A percentile compares a stretch with the other conserved stretches of the same genome.
Conservation (phyloP, 2,888 invertebrate species). For the Tenthredo notha region DNA sequence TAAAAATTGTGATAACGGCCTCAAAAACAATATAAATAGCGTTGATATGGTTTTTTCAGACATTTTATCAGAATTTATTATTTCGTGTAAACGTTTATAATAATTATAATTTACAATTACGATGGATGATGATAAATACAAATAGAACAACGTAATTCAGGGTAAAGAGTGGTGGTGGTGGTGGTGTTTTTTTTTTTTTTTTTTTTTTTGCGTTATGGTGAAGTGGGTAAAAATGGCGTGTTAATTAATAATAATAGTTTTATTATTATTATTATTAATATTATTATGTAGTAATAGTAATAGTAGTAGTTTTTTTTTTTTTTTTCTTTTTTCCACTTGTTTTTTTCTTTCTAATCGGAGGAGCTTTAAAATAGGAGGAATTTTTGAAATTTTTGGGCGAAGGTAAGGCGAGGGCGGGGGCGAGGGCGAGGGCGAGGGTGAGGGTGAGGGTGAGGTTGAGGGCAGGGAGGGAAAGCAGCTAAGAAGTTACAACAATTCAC, state of each 20-base stretch:
- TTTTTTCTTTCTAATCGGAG: slow-evolving; percentile 13
- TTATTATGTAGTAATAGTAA: slow-evolving; percentile 23
- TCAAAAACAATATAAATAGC: slow-evolving; percentile 21
- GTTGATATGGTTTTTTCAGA: slow-evolving; percentile 69
- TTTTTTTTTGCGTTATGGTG: slow-evolving; percentile 26
- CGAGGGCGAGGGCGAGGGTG: not conserved
- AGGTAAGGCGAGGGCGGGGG: not conserved
- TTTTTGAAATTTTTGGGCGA: slow-evolving; percentile 8
- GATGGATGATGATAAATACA: slow-evolving; percentile 78
- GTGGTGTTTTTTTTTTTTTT: slow-evolving; percentile 49
- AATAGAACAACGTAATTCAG: slow-evolving; percentile 77
- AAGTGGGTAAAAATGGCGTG: slow-evolving; percentile 38
- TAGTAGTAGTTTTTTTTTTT: not conserved
- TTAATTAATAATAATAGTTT: slow-evolving; percentile 46
- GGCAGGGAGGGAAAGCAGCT: slow-evolving; percentile 31
- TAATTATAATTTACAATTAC: slow-evolving; percentile 79
- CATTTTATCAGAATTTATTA: slow-evolving; percentile 79
- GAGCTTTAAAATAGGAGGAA: not conserved
- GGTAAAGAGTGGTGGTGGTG: slow-evolving; percentile 61
- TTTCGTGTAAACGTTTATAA: slow-evolving; percentile 79
- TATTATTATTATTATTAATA: slow-evolving; percentile 39
- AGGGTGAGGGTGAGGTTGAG: not conserved
- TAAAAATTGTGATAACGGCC: slow-evolving; percentile 8
- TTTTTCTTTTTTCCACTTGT: not conserved
- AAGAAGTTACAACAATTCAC: slow-evolving; percentile 42